Base-by-base conservation (phyloP, 2,797 vertebrate species). In the Denticeps clupeoides region DNA sequence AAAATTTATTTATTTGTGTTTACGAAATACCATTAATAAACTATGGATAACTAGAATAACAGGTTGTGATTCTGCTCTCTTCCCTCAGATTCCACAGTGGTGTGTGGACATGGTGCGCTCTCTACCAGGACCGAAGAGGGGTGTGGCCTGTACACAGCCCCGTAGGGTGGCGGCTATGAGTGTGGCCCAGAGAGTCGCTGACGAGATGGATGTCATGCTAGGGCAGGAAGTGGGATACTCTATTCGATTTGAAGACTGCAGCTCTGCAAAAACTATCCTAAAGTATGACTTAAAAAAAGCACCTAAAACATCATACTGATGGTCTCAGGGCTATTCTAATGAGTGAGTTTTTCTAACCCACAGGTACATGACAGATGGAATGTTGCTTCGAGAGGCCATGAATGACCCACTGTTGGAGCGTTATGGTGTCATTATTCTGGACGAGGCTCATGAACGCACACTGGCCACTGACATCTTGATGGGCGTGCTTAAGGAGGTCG, bases 181-280 rank as follows among this genome's bases (percentile, higher is more conserved):
- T 2, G 93, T 97, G 51, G 93, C 93, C 1, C 92, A 97, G 75
- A 83, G 92, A 26, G 93, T 97, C 25, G 90, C 93, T 3, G 93
- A 97, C 49, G 93, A 97, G 79, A 97, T 97, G 91, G 91, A 95
- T 63, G 84, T 97, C 41, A 85, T 90, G 87, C 74, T 96, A 74
- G 93, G 93, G 53, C 93, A 97, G 68, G 93, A 97, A 70, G 93
- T 97, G 51, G 93, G 93, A 28, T 97, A 97, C 61, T 94, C 90
- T 51, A 97, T 97, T 74, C 82, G 92, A 64, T 95, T 98, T 60
- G 92, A 97, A 72, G 93, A 98, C 76, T 96, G 91, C 81, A 96
- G 91, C 74, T 95, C 90, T 3, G 91, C 91, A 67, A 96, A 94
- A 82, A 97, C 92, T 2, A 83, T 95, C 22, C 75, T 97, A 60